phyloP scores from a whole-genome alignment of 2,113 vertebrate genomes.

The Camelus bactrianus region DNA sequence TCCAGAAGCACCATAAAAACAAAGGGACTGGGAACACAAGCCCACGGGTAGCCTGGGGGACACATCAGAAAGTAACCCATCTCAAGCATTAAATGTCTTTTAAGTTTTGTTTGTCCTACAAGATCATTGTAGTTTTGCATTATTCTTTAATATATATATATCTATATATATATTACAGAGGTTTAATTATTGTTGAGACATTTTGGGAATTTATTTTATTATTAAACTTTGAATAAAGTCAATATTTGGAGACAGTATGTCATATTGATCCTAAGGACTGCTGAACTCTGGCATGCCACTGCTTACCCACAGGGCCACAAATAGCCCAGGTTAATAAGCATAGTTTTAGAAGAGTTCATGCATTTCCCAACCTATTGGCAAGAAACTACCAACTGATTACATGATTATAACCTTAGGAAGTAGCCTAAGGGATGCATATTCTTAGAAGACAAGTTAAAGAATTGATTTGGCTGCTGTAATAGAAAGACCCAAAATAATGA shows the following conservation, averaged over 20 bases:
- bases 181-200: not conserved
- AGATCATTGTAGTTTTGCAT: not conserved
- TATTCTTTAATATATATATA: not conserved
- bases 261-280: not conserved
- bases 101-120: not conserved
- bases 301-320: not conserved
- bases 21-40: not conserved
- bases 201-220: not conserved
- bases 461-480: slow-evolving; percentile 20
- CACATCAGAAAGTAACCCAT: not conserved
- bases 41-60: not conserved
- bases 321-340: not conserved
- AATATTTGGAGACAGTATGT: not conserved
- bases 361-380: not conserved
- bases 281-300: not conserved
- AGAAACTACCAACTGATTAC: slow-evolving; percentile 11
- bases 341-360: slow-evolving; percentile 5
- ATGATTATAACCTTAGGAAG: slow-evolving; percentile 53
- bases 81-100: not conserved
- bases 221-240: not conserved
- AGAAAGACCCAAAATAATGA: not conserved
- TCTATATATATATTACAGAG: not conserved
- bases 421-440: slow-evolving; percentile 15
- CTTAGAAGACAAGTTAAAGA: not conserved
- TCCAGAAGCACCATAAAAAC: not conserved